Evolutionary conservation across 2,888 invertebrate species (phyloP).

Genomic region (Cheilosia urbana): DNA sequence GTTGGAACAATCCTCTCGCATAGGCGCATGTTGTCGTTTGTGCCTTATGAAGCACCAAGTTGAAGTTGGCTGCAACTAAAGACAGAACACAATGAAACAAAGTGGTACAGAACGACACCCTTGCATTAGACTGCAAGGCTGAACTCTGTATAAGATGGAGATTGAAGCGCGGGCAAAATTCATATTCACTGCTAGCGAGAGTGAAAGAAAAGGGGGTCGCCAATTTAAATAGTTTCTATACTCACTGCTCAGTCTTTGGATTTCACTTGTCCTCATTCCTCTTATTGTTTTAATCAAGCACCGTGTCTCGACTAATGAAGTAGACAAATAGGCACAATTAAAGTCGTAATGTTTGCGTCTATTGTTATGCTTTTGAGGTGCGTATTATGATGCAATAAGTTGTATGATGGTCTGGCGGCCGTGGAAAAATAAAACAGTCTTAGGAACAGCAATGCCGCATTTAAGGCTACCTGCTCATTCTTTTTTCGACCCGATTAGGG

Average conservation of each 20-base stretch:
- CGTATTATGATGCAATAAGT: too few species aligned
- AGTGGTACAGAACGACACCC: constrained; percentile 1
- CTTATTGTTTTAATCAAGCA: constrained; percentile 8
- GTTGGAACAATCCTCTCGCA: constrained; percentile 49
- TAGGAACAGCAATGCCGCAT: too few species aligned
- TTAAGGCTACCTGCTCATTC: too few species aligned
- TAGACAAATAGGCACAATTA: constrained; percentile 79
- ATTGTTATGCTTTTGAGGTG: too few species aligned
- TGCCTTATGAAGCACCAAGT: constrained; percentile 4
- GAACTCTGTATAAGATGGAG: neutral
- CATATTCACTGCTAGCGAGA: constrained; percentile 17
- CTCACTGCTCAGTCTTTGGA: neutral
- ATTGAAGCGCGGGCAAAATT: neutral
- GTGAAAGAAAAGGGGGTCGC: neutral
- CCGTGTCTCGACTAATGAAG: constrained; percentile 82
- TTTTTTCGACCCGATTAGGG: too few species aligned
- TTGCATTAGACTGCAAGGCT: constrained; percentile 15
- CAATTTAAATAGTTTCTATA: neutral
- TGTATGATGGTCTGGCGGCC: too few species aligned
- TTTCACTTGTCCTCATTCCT: constrained; percentile 13
- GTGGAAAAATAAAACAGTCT: too few species aligned
- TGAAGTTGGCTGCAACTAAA: constrained; percentile 22
- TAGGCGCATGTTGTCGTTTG: constrained; percentile 16
- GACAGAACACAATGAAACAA: constrained; percentile 9
- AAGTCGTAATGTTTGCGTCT: too few species aligned